Base-by-base conservation (phyloP, 2,113 vertebrate species). In the Eleginops maclovinus region DNA sequence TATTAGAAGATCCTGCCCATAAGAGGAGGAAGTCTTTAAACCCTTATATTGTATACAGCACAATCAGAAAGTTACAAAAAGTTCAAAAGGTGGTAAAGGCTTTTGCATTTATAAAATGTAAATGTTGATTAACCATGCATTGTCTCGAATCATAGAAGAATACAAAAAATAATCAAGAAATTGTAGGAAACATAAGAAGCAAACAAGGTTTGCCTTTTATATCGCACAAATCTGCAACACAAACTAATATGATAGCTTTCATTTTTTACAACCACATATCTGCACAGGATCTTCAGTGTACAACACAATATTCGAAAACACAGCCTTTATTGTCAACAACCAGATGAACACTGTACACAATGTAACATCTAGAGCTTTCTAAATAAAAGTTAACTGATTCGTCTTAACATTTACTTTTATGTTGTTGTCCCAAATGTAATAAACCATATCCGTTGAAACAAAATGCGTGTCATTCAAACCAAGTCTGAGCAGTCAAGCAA, bases 31-130 rank as follows among this genome's bases (percentile, higher is more conserved):
- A n/a, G n/a, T n/a, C n/a, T n/a, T n/a, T n/a, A n/a, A n/a, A n/a
- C n/a, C n/a, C n/a, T n/a, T n/a, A 59, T 10, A 16, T 16, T 51
- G 17, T 40, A 40, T 40, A 2, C 50, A 73, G 40, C n/a, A 44
- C 22, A 70, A n/a, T 44, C 53, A 46, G 65, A 44, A 51, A 59
- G 21, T 75, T 51, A 63, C 12, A 31, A 4, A 17, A 21, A 64
- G 53, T n/a, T 64, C 74, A 62, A n/a, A n/a, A n/a, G n/a, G n/a
- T n/a, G n/a, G n/a, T n/a, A n/a, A n/a, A n/a, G n/a, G n/a, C n/a
- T n/a, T 36, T 4, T 46, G 9, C 19, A 46, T 28, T 11, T 28
- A 49, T 6, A 14, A 54, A 47, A 55, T 62, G 47, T 12, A 51
- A 9, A 61, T 19, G 24, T 51, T 26, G 3, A 49, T 60, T 40